Evolutionary conservation across 2,113 vertebrate species (phyloP).

Genomic region (Neolamprologus ventralis): DNA sequence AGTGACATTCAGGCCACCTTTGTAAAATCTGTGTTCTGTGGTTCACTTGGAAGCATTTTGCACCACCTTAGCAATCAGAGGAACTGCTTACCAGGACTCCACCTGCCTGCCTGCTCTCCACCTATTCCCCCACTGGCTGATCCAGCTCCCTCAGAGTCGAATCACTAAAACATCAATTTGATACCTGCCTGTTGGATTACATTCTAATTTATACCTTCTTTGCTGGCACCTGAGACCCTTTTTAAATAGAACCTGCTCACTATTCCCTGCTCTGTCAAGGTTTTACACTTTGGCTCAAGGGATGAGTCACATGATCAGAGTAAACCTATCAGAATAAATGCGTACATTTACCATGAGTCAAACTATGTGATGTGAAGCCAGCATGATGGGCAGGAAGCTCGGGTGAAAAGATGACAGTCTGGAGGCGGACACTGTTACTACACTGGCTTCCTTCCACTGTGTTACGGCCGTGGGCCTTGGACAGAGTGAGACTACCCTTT

Average conservation of each 20-base stretch:
- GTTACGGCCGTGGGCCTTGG: fast-evolving
- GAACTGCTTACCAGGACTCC: neutral
- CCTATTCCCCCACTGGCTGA: neutral
- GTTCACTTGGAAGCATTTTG: neutral
- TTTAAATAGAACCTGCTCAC: fast-evolving
- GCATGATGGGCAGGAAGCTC: neutral
- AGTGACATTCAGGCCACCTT: fast-evolving
- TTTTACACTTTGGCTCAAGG: neutral
- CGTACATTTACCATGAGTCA: neutral
- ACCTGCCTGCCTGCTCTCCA: neutral
- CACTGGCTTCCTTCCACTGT: neutral
- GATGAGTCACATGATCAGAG: neutral
- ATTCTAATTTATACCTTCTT: neutral
- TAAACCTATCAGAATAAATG: neutral
- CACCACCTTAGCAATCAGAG: neutral
- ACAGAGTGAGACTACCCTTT: too few relatives aligned
- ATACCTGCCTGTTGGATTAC: neutral
- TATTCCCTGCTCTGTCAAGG: neutral
- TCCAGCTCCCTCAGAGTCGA: neutral
- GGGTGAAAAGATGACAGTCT: neutral
- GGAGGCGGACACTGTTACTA: neutral
- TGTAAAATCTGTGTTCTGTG: fast-evolving
- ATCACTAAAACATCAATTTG: fast-evolving
- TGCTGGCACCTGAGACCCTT: neutral
- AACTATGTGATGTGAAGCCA: neutral